Base-by-base conservation (phyloP, 2,113 vertebrate species). In the Mesoclemmys tuberculata region DNA sequence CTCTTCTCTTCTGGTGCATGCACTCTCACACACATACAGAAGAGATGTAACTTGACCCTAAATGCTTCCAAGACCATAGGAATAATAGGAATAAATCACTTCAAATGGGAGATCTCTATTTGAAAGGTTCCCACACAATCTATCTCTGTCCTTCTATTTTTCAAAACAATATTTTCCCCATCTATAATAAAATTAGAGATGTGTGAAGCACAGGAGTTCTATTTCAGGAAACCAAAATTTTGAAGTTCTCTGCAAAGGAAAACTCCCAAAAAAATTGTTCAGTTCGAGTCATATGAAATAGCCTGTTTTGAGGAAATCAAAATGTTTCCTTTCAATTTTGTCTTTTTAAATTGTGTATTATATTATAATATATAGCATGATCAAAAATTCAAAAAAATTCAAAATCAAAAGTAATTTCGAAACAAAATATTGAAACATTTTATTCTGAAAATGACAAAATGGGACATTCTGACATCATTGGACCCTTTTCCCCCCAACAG, bases 81-180 rank as follows among this genome's bases (percentile, higher is more conserved):
- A 68, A 68, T 68, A 68, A 68, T 35, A n/a, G 18, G 61, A 93
- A 94, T 48, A 91, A 93, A 58, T 94, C 95, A 91, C 11, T 79
- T 6, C 5, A 2, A n/a, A 41, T 83, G 41, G 90, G 79, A 85
- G 93, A 88, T 74, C 22, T 22, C 19, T 82, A 24, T 56, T 91
- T 90, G 24, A 87, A 85, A 51, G 29, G 10, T 61, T 93, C 54
- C 81, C 46, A 79, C 26, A 6, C 0, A 2, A 80, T 82, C 87
- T 91, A 90, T 48, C n/a, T 44, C 79, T 81, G 27, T 90, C 93
- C 75, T 94, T 31, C 41, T 81, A 22, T 87, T 95, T 84, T 77
- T 85, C 61, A 84, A 68, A 90, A 75, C 41, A 75, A 75, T 29
- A 48, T 82, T 91, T 86, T 83, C 3, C 13, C 24, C 18, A 68